Conservation (phyloP, 30 jellyfish, hydroid and myxozoan genomes). For the Hydra vulgaris region DNA sequence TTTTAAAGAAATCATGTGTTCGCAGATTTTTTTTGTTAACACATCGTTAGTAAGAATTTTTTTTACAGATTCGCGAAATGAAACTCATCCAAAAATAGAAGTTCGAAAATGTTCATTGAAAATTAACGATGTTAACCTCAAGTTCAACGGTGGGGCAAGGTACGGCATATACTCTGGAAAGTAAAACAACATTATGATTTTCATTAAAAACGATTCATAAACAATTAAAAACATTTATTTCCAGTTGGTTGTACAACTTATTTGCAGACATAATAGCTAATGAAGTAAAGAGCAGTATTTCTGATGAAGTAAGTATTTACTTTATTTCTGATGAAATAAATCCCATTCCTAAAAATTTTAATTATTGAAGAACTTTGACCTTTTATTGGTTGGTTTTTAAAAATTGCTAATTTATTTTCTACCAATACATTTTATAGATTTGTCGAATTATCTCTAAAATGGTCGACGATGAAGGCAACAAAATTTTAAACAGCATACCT, state of each 20-base stretch:
- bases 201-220: no score
- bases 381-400: no score
- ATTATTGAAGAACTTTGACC: no score
- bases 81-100: constrained; percentile 38
- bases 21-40: no score
- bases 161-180: neutral
- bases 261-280: constrained; percentile 75
- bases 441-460: constrained; percentile 32
- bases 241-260: constrained; percentile 84
- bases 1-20: no score
- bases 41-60: no score
- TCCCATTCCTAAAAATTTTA: no score
- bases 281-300: constrained; percentile 64
- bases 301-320: constrained; percentile 52
- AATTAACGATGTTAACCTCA: constrained; percentile 43
- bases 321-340: neutral
- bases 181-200: neutral
- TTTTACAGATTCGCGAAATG: constrained; percentile 43
- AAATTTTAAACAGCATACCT: constrained; percentile 42
- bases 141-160: constrained; percentile 98
- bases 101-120: constrained; percentile 44
- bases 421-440: constrained; percentile 34
- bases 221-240: neutral
- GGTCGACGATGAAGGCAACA: constrained; percentile 60
- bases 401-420: no score